Conservation (phyloP, 2,113 vertebrate genomes). For the Platichthys stellatus region DNA sequence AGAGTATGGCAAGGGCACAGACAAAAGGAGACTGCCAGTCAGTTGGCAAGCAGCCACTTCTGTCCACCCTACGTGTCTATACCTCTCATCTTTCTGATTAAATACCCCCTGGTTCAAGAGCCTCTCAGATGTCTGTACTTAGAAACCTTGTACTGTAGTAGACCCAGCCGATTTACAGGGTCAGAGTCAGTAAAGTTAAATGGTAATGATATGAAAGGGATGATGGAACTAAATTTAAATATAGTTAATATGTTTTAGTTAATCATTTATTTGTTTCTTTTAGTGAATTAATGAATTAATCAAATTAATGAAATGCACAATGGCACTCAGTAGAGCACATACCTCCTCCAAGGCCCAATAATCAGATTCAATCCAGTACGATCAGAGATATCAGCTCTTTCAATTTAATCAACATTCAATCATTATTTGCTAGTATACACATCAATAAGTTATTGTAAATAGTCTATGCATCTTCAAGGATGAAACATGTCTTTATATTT, state of each 20-base stretch:
- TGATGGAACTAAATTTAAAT: not conserved
- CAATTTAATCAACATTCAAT: no score
- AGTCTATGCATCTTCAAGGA: no score
- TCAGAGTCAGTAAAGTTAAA: not conserved
- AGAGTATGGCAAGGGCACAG: constrained; percentile 11
- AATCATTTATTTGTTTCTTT: not conserved
- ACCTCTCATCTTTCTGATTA: constrained; percentile 22
- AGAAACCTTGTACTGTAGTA: not conserved
- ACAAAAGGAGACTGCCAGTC: constrained; percentile 23
- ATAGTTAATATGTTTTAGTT: not conserved
- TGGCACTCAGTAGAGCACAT: no score
- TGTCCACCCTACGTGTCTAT: not conserved
- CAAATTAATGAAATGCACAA: not conserved
- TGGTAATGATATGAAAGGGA: not conserved
- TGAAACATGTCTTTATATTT: no score
- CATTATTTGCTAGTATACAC: no score
- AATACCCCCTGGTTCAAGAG: not conserved
- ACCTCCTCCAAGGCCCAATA: no score
- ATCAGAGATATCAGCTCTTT: no score
- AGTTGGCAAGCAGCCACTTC: constrained; percentile 19
- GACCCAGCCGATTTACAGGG: not conserved
- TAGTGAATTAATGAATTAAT: not conserved
- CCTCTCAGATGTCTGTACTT: not conserved
- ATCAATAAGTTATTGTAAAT: no score
- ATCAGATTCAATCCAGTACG: no score